These are phyloP conservation scores for Miichthys miiuy DNA, from an alignment of 2,797 vertebrate species.

Conservation along the genomic window DNA sequence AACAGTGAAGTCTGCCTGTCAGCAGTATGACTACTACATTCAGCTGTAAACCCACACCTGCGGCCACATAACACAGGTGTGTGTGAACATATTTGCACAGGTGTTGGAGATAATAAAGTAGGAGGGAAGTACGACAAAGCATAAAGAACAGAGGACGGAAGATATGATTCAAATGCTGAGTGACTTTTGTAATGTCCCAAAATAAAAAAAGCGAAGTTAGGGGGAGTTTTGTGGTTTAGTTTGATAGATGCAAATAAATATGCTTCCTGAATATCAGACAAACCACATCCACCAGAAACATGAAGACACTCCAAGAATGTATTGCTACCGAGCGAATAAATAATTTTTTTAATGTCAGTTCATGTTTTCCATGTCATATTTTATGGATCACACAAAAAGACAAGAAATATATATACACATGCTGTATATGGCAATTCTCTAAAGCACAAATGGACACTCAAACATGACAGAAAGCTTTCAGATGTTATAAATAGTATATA, in stretches of 20 bases:
- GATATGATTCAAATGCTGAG: not conserved
- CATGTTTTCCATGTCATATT: not conserved
- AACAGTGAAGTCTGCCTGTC: constrained; percentile 34
- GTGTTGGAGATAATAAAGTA: constrained; percentile 26
- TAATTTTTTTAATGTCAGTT: not conserved
- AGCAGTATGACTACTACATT: not conserved
- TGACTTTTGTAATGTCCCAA: not conserved
- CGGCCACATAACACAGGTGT: constrained; percentile 22
- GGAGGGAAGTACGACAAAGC: not conserved
- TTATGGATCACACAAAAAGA: not conserved
- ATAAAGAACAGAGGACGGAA: not conserved
- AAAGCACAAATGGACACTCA: not conserved
- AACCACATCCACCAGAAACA: not conserved
- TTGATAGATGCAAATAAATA: not conserved
- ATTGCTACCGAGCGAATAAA: not conserved
- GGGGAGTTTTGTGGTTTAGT: not conserved
- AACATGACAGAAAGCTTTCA: not conserved
- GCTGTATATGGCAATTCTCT: not conserved
- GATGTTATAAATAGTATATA: not conserved
- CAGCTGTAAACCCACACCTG: constrained; percentile 32
- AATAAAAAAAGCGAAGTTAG: not conserved
- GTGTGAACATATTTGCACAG: constrained; percentile 36
- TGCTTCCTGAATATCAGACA: constrained; percentile 7
- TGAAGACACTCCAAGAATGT: constrained; percentile 22
- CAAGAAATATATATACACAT: not conserved